phyloP scores from a whole-genome alignment of 1,140 invertebrate species.

The Brachionus koreanus region DNA sequence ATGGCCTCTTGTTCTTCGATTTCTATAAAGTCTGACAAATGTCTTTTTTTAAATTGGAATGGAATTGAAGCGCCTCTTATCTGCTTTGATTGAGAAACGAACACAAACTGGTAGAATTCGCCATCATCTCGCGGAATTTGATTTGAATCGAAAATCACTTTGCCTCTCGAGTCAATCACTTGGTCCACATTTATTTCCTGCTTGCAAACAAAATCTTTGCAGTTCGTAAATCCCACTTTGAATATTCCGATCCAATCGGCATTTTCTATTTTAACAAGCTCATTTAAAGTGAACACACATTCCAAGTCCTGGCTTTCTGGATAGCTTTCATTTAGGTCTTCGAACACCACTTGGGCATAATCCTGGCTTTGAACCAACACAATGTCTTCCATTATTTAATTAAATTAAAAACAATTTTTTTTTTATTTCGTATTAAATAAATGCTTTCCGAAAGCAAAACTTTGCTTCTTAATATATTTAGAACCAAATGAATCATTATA shows the following conservation, averaged over 20 bases:
- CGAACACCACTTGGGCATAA: constrained; percentile 54
- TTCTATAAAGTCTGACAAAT: constrained; percentile 55
- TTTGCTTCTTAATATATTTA: constrained; percentile 15
- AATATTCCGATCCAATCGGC: constrained; percentile 56
- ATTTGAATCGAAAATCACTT: constrained; percentile 50
- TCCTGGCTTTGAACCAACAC: constrained; percentile 45
- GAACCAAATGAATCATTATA: neutral
- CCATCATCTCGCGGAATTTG: constrained; percentile 56
- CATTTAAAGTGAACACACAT: constrained; percentile 52
- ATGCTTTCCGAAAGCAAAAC: neutral
- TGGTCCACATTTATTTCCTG: constrained; percentile 47
- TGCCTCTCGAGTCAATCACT: constrained; percentile 48
- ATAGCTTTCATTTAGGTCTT: constrained; percentile 53
- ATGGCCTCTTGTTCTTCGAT: constrained; percentile 51
- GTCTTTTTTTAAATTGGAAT: constrained; percentile 54
- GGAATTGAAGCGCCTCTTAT: constrained; percentile 58
- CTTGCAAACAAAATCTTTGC: constrained; percentile 50
- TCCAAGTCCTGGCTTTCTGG: constrained; percentile 53
- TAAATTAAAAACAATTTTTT: neutral
- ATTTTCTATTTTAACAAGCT: constrained; percentile 48
- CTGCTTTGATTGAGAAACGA: constrained; percentile 51
- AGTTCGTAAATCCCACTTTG: constrained; percentile 52
- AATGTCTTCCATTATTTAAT: constrained; percentile 30
- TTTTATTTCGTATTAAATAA: constrained; percentile 15
- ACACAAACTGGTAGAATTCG: constrained; percentile 59